Evolutionary conservation across 2,113 vertebrate species (phyloP).

Genomic region (Erpornis zantholeuca): DNA sequence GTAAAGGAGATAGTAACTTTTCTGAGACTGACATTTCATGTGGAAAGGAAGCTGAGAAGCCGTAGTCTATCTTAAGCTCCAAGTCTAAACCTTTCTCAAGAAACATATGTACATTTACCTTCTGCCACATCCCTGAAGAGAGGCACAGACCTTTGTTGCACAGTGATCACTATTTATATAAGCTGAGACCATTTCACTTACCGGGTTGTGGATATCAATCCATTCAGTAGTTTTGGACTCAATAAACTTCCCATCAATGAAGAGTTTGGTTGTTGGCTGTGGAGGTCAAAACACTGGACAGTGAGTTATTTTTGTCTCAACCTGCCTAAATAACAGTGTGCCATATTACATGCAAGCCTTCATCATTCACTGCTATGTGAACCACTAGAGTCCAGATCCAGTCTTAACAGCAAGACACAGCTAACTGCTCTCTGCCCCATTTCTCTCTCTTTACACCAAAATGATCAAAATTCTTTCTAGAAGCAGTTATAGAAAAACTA

Average conservation of each 20-base stretch:
- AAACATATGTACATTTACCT: background rate
- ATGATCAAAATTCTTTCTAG: background rate
- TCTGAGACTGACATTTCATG: background rate
- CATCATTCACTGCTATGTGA: background rate
- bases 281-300: constrained; percentile 7
- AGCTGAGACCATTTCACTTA: constrained; percentile 72
- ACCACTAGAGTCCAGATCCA: background rate
- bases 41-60: background rate
- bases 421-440: background rate
- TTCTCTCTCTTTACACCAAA: background rate
- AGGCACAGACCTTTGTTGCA: background rate
- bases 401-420: background rate
- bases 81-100: background rate
- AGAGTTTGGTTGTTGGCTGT: constrained; percentile 93
- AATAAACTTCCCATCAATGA: constrained; percentile 96
- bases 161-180: background rate
- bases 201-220: constrained; percentile 95
- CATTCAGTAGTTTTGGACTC: constrained; percentile 93
- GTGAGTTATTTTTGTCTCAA: background rate
- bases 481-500: background rate
- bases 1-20: background rate
- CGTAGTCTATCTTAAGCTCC: background rate
- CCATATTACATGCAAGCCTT: background rate
- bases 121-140: background rate
- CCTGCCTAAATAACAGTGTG: background rate